Conservation (phyloP, 2,113 vertebrate genomes). For the Aegypius monachus region DNA sequence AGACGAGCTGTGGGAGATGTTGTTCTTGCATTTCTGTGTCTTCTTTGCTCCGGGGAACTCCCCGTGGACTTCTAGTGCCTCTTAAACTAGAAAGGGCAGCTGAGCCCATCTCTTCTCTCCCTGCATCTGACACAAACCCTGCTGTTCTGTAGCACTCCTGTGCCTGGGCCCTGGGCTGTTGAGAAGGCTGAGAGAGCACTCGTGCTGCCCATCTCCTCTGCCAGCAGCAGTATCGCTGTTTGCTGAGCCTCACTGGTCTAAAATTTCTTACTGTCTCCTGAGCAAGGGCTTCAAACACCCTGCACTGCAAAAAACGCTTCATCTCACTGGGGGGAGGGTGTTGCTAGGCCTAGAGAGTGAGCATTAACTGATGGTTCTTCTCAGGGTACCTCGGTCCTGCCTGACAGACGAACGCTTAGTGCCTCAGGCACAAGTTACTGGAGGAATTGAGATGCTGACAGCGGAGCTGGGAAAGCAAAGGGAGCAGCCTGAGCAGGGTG, state of each 20-base stretch:
- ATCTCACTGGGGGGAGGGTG: background rate
- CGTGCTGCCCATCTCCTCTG: background rate
- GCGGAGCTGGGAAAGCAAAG: background rate
- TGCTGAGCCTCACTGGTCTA: background rate
- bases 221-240: background rate
- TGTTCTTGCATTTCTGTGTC: background rate
- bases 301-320: background rate
- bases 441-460: background rate
- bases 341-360: background rate
- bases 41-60: background rate
- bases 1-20: background rate
- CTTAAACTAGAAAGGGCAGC: background rate
- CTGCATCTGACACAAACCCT: accelerated
- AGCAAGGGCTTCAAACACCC: background rate
- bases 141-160: background rate
- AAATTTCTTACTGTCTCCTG: background rate
- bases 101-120: background rate
- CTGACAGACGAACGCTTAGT: accelerated
- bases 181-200: background rate
- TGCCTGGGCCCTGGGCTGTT: background rate
- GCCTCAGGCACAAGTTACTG: background rate
- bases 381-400: background rate
- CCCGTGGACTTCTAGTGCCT: background rate
- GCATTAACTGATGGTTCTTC: slow-evolving; percentile 16
- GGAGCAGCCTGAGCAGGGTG: background rate